phyloP scores from a whole-genome alignment of 2,888 invertebrate genomes.

The Stratiomys singularior region DNA sequence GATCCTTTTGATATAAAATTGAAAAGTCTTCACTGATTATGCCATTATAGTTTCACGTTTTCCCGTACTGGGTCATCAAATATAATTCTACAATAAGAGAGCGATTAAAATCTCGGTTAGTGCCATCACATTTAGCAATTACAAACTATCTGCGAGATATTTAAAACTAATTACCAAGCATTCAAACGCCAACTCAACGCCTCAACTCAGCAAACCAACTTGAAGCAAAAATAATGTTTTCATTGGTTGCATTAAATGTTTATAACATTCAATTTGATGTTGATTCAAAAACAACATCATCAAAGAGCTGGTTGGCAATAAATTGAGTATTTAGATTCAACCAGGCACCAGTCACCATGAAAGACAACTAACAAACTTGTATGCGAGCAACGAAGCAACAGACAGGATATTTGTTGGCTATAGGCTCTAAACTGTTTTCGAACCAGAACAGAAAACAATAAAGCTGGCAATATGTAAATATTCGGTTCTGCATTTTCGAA shows the following conservation, averaged over 20 bases:
- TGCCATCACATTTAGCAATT: no score
- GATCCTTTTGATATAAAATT: no score
- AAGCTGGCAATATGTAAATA: constrained; percentile 31
- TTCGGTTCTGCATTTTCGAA: constrained; percentile 23
- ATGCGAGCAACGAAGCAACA: background rate
- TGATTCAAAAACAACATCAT: constrained; percentile 6
- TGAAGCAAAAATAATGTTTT: constrained; percentile 7
- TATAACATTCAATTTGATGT: background rate
- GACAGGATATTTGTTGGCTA: background rate
- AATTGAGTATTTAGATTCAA: background rate
- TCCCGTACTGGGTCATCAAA: no score
- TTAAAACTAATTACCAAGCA: no score
- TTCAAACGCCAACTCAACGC: background rate
- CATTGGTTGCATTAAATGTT: constrained; percentile 23
- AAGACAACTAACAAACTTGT: background rate
- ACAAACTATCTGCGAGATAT: no score
- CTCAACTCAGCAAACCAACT: constrained; percentile 23
- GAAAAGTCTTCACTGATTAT: no score
- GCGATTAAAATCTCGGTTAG: no score
- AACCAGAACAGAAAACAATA: constrained; percentile 13
- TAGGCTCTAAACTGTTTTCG: background rate
- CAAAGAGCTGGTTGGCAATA: constrained; percentile 18
- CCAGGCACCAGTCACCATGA: background rate
- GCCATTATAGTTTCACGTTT: no score
- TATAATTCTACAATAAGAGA: no score